Conservation (phyloP, 2,797 vertebrate genomes). For the Parambassis ranga region DNA sequence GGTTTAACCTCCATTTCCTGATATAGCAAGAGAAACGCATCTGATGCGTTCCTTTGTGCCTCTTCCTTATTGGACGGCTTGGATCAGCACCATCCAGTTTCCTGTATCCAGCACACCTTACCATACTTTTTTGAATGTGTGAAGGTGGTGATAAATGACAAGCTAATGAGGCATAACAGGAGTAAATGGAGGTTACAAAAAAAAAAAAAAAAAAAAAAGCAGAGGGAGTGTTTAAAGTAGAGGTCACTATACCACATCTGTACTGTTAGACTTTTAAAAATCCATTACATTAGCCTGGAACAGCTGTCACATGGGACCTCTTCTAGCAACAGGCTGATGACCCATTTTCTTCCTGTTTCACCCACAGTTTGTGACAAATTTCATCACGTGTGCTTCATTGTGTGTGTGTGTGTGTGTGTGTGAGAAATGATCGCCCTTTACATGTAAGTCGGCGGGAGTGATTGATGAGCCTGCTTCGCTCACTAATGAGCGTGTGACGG, state of each 20-base stretch:
- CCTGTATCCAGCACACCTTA: background rate
- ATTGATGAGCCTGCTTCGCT: slow-evolving; percentile 51
- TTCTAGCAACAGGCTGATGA: slow-evolving; percentile 40
- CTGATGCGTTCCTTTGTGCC: too few relatives aligned
- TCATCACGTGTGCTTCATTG: slow-evolving; percentile 36
- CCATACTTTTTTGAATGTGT: slow-evolving; percentile 1
- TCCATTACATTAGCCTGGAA: slow-evolving; percentile 31
- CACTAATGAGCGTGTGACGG: slow-evolving; percentile 55
- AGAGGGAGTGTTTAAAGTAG: slow-evolving; percentile 9
- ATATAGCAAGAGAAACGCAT: too few relatives aligned
- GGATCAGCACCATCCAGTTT: too few relatives aligned
- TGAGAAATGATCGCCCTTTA: slow-evolving; percentile 42
- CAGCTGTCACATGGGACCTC: slow-evolving; percentile 23
- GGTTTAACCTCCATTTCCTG: too few relatives aligned
- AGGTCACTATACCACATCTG: slow-evolving; percentile 20
- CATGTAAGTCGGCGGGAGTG: slow-evolving; percentile 36
- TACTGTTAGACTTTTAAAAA: slow-evolving; percentile 38
- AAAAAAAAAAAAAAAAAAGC: too few relatives aligned
- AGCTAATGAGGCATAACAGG: slow-evolving; percentile 40
- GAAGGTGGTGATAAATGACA: slow-evolving; percentile 20
- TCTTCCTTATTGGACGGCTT: too few relatives aligned
- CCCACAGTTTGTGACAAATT: slow-evolving; percentile 53
- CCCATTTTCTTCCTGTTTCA: slow-evolving; percentile 39
- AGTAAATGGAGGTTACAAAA: slow-evolving; percentile 37
- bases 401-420: slow-evolving; percentile 11